A percentile compares a stretch with the other conserved stretches of the same genome.
Conservation (phyloP, 2,888 invertebrate species). For the Phrixothrix hirtus region DNA sequence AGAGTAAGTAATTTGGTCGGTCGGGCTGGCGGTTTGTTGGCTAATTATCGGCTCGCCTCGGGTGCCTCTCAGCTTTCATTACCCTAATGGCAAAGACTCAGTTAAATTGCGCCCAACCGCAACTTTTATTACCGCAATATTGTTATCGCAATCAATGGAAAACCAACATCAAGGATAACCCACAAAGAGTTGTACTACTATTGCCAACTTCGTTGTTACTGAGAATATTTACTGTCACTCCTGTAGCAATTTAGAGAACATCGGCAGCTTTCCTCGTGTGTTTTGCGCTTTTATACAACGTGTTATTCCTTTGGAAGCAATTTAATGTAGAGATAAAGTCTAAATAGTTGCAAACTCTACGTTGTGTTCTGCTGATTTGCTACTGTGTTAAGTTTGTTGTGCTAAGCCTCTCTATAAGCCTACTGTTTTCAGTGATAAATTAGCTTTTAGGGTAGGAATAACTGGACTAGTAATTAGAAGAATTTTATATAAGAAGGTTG, state of each 20-base stretch:
- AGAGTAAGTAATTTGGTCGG: conserved; percentile 54
- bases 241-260: conserved; percentile 18
- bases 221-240: conserved; percentile 21
- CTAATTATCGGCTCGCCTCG: conserved; percentile 53
- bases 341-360: conserved; percentile 9
- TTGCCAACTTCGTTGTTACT: conserved; percentile 22
- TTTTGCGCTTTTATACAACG: conserved; percentile 24
- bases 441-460: not conserved
- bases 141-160: conserved; percentile 30
- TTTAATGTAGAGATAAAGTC: conserved; percentile 21
- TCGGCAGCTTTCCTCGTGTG: conserved; percentile 21
- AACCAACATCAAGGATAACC: conserved; percentile 26
- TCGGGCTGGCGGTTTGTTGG: conserved; percentile 51
- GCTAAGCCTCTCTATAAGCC: not conserved
- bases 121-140: conserved; percentile 32
- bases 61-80: conserved; percentile 50
- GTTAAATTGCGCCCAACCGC: conserved; percentile 31
- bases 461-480: not conserved
- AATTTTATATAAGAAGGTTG: not conserved
- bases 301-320: conserved; percentile 24
- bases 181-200: conserved; percentile 27
- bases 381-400: not conserved
- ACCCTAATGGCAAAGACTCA: conserved; percentile 45
- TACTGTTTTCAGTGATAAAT: not conserved
- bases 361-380: conserved; percentile 5